phyloP scores from a whole-genome alignment of 2,888 invertebrate species.

The Furcula furcula region DNA sequence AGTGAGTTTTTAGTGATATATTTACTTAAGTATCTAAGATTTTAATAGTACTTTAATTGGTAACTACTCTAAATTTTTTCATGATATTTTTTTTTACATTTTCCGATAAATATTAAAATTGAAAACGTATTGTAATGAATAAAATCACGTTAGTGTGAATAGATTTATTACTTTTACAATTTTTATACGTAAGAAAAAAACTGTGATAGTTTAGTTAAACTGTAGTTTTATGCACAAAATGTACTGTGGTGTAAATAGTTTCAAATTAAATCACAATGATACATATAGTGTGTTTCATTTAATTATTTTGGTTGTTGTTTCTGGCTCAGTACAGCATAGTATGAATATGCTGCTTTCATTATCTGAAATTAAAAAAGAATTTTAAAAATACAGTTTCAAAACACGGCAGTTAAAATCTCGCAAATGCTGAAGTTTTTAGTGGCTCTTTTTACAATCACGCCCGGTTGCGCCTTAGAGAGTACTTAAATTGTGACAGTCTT shows the following conservation, averaged over 20 bases:
- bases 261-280: conserved; percentile 31
- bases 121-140: too few species aligned
- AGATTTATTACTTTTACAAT: conserved; percentile 52
- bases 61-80: too few species aligned
- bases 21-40: too few species aligned
- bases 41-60: too few species aligned
- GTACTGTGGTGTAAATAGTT: conserved; percentile 28
- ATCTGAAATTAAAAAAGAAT: conserved; percentile 64
- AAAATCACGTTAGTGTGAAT: too few species aligned
- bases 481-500: neutral
- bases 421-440: neutral
- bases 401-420: conserved; percentile 1
- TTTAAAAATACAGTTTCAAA: neutral
- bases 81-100: too few species aligned
- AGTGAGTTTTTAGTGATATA: too few species aligned
- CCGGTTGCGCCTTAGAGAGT: neutral
- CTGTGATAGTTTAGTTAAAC: conserved; percentile 76
- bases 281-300: conserved; percentile 8
- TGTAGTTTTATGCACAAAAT: conserved; percentile 43
- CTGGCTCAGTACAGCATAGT: conserved; percentile 30
- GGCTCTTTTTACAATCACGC: neutral
- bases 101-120: too few species aligned
- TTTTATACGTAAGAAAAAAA: conserved; percentile 45
- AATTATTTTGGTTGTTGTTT: conserved; percentile 13
- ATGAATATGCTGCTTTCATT: conserved; percentile 41